These are phyloP conservation scores for Bagarius yarrelli DNA, from an alignment of 2,113 vertebrate species.

Conservation along the genomic window DNA sequence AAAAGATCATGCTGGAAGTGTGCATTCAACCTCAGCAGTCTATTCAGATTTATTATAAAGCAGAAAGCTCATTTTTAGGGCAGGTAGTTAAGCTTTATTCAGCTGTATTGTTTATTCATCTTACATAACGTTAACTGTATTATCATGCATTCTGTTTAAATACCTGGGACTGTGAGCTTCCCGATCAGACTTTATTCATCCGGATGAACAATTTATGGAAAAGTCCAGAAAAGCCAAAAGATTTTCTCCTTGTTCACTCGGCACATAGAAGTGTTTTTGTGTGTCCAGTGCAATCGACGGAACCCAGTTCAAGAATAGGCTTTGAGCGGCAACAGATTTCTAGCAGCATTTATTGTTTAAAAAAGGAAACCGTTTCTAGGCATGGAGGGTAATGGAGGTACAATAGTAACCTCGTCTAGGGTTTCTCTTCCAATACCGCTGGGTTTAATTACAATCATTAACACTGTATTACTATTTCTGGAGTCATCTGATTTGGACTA, in stretches of 20 bases:
- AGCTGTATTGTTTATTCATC: background rate
- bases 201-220: too few species aligned
- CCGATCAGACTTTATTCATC: too few species aligned
- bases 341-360: background rate
- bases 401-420: too few species aligned
- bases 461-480: background rate
- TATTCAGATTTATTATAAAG: background rate
- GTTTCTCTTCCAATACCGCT: background rate
- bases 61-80: background rate
- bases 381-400: too few species aligned
- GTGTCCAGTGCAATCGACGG: background rate
- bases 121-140: background rate
- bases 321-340: background rate
- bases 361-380: too few species aligned
- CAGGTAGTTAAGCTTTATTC: background rate
- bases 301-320: background rate
- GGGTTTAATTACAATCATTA: background rate
- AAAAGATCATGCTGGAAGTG: background rate
- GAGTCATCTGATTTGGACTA: background rate
- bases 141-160: background rate
- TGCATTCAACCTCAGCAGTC: too few species aligned
- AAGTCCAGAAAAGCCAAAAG: too few species aligned
- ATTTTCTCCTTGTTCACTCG: constrained; percentile 17
- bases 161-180: too few species aligned
- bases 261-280: background rate